These are phyloP conservation scores for Morpho deidamia DNA, from an alignment of 2,888 invertebrate genomes.

Conservation along the genomic window DNA sequence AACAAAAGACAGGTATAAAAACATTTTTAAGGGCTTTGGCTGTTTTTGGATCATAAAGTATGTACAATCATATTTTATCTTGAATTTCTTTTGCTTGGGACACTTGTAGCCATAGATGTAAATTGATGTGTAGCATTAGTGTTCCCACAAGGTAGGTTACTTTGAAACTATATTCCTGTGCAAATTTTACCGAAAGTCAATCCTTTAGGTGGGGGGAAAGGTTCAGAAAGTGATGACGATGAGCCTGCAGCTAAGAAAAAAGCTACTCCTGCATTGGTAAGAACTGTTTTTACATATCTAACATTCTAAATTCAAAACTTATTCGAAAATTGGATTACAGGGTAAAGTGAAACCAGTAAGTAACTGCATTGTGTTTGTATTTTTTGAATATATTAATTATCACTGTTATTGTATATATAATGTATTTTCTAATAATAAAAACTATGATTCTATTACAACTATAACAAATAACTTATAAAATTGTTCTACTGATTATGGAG, in stretches of 20 bases:
- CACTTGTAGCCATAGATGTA: conserved; percentile 52
- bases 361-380: conserved; percentile 17
- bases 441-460: no score
- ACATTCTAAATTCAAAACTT: conserved; percentile 10
- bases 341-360: conserved; percentile 26
- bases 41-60: conserved; percentile 60
- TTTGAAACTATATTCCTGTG: conserved; percentile 17
- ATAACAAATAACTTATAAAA: no score
- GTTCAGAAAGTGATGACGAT: conserved; percentile 90
- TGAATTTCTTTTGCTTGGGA: conserved; percentile 48
- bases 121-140: conserved; percentile 60
- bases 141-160: conserved; percentile 37
- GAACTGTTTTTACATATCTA: conserved; percentile 22
- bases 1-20: conserved; percentile 84
- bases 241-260: conserved; percentile 88
- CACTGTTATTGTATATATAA: conserved; percentile 4
- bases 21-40: conserved; percentile 38
- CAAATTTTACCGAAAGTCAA: conserved; percentile 29
- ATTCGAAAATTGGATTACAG: conserved; percentile 27
- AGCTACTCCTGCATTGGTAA: conserved; percentile 79
- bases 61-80: conserved; percentile 53
- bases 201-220: conserved; percentile 80
- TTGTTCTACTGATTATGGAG: no score
- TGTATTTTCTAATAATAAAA: no score
- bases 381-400: conserved; percentile 5